Evolutionary conservation across 2,113 vertebrate species (phyloP).

Genomic region (Jacana jacana): DNA sequence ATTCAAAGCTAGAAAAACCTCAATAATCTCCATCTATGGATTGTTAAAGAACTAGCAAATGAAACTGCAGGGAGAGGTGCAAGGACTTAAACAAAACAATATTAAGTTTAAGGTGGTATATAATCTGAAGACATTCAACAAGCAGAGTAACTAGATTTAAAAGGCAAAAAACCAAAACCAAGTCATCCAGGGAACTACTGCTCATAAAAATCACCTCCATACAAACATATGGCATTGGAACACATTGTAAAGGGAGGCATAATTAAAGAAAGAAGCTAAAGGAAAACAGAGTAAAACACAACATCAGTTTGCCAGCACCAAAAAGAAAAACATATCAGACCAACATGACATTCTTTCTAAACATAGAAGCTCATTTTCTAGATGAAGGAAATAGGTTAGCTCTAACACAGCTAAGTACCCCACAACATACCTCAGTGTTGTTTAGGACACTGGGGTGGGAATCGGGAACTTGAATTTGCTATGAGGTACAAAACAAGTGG

Average conservation of each 20-base stretch:
- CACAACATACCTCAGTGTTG: background rate
- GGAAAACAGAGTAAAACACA: background rate
- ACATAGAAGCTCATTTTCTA: background rate
- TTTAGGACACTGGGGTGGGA: background rate
- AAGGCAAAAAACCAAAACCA: background rate
- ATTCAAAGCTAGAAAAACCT: background rate
- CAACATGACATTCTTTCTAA: background rate
- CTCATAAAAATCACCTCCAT: background rate
- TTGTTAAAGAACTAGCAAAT: background rate
- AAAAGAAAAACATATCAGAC: background rate
- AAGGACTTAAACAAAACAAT: background rate
- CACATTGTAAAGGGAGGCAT: background rate
- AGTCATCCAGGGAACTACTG: background rate
- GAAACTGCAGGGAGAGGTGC: background rate
- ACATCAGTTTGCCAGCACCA: background rate
- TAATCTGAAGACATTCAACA: background rate
- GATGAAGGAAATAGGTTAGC: background rate
- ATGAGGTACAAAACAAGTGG: background rate
- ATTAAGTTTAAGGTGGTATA: background rate
- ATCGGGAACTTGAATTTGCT: background rate
- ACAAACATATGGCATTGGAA: background rate
- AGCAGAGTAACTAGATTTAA: background rate
- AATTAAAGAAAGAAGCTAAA: background rate
- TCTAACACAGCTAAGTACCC: background rate
- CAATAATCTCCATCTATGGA: background rate